Base-by-base conservation (phyloP, 2,797 vertebrate genomes). In the Halcyon leucocephala region DNA sequence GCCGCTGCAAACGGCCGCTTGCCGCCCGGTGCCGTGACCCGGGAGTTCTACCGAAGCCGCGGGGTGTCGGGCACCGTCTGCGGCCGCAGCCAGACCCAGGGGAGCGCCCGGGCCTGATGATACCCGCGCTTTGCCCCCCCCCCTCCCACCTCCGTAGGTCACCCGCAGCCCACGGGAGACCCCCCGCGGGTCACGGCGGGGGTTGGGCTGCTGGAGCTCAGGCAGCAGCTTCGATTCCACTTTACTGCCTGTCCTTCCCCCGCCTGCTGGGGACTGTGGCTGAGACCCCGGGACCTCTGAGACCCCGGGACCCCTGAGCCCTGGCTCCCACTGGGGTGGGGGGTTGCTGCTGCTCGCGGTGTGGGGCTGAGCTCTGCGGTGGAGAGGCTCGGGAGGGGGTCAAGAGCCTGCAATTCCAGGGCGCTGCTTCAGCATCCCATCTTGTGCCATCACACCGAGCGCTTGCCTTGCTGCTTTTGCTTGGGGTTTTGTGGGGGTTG, bases 321-420 rank as follows among this genome's bases (percentile, higher is more conserved):
- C n/a, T 29, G 3, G 33, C 22, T 26, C 14, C 1, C 26, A 1
- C 12, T 3, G 22, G 18, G 25, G 14, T 3, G 5, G n/a, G 35
- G 58, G 58, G 25, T 14, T 55, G 62, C 26, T 20, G n/a, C 62
- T 11, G 3, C 61, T 24, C 22, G 7, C 5, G 8, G 19, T 3
- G 20, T 6, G 67, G 21, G 39, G 28, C 39, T 6, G 22, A 18
- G 81, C 41, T 18, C 57, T 16, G 73, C 48, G 21, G 33, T 15
- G 2, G 41, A 41, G 41, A 24, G 15, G 62, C 29, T 22, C 3
- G 9, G 42, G 12, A 28, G 6, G 20, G 6, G 12, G 7, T 13
- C 3, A 8, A 18, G 33, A 54, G n/a, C 29, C 62, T 48, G 29
- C 17, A 48, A 44, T 29, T 46, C 44, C 33, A 2, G 70, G 29